Percentiles rank a stretch among this genome's conserved stretches.
phyloP scores from a whole-genome alignment of 2,797 vertebrate genomes.

The Acrossocheilus fasciatus region DNA sequence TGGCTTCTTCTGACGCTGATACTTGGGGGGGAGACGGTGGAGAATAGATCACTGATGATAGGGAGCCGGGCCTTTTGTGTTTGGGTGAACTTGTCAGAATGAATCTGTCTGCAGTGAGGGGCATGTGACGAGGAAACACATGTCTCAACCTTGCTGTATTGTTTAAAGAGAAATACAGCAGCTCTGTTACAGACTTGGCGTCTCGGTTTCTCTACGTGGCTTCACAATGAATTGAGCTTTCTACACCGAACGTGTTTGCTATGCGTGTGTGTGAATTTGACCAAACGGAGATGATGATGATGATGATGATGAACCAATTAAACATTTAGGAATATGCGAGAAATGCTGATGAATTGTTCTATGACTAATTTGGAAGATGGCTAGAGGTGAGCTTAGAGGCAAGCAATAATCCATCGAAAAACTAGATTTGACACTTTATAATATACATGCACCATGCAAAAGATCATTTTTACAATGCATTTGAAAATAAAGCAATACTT shows the following conservation, averaged over 20 bases:
- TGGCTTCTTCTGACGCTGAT: slow-evolving; percentile 26
- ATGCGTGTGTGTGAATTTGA: not conserved
- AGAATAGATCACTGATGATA: slow-evolving; percentile 53
- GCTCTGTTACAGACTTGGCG: slow-evolving; percentile 36
- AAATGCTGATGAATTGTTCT: slow-evolving; percentile 17
- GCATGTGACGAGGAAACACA: slow-evolving; percentile 47
- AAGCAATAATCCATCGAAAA: not conserved
- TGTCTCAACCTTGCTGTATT: slow-evolving; percentile 35
- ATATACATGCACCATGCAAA: not conserved
- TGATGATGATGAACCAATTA: not conserved
- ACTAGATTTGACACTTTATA: not conserved
- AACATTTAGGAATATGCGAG: not conserved
- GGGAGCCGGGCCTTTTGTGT: slow-evolving; percentile 43
- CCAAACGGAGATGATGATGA: not conserved
- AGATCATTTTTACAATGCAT: not conserved
- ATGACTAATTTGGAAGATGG: not conserved
- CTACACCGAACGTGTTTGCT: not conserved
- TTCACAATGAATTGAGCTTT: slow-evolving; percentile 14
- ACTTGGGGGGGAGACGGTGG: slow-evolving; percentile 6
- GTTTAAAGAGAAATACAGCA: slow-evolving; percentile 44
- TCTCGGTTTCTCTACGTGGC: slow-evolving; percentile 1
- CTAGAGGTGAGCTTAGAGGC: not conserved
- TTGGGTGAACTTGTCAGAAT: slow-evolving; percentile 51
- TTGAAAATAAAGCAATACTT: not conserved
- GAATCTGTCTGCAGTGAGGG: slow-evolving; percentile 45